phyloP scores from a whole-genome alignment of 2,888 invertebrate genomes.

The Torymus texanus region DNA sequence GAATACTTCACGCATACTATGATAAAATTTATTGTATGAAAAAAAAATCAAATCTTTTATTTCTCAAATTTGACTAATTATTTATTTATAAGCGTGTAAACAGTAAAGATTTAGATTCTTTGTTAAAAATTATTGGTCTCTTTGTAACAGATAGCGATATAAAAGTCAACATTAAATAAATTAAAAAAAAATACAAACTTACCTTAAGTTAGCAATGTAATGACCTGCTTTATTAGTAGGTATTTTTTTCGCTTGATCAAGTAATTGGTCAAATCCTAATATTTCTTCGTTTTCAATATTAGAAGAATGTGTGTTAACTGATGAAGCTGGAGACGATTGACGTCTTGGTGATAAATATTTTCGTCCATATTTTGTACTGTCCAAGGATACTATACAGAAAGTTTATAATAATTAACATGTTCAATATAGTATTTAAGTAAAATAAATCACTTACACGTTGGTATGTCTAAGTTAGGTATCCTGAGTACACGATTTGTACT shows the following conservation, averaged over 20 bases:
- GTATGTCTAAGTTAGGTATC: slow-evolving; percentile 66
- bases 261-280: slow-evolving; percentile 65
- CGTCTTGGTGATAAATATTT: slow-evolving; percentile 65
- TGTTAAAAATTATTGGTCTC: too few species aligned
- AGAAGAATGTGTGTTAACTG: slow-evolving; percentile 58
- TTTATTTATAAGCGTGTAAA: too few species aligned
- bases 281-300: slow-evolving; percentile 63
- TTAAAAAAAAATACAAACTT: slow-evolving; percentile 22
- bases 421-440: slow-evolving; percentile 1
- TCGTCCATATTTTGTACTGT: slow-evolving; percentile 65
- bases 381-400: slow-evolving; percentile 63
- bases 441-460: slow-evolving; percentile 63
- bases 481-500: slow-evolving; percentile 53
- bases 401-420: not conserved
- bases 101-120: too few species aligned
- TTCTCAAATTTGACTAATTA: too few species aligned
- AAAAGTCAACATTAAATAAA: too few species aligned
- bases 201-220: slow-evolving; percentile 64
- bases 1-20: too few species aligned
- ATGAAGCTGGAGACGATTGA: slow-evolving; percentile 65
- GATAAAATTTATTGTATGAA: too few species aligned
- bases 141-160: too few species aligned
- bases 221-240: slow-evolving; percentile 61
- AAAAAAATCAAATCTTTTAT: too few species aligned
- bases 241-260: slow-evolving; percentile 65